A percentile compares a stretch with the other conserved stretches of the same genome.
Evolutionary conservation across 2,797 vertebrate species (phyloP).

Genomic region (Sitta carolinensis): DNA sequence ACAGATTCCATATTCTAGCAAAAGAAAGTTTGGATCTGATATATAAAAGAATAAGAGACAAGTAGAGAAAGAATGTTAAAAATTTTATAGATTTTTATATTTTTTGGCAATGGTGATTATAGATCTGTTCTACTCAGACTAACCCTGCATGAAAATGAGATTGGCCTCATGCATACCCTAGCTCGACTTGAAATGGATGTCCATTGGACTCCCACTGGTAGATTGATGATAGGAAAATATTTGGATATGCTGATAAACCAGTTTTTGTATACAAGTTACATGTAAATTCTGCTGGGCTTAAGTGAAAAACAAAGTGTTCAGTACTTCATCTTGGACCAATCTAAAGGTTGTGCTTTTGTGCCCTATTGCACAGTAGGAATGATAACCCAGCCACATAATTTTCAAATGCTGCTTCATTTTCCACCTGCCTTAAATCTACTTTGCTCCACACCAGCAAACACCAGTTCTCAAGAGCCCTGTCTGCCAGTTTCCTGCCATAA

Average conservation of each 20-base stretch:
- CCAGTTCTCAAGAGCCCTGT: neutral
- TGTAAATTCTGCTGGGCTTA: neutral
- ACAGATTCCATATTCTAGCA: neutral
- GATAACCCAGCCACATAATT: neutral
- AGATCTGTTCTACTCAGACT: neutral
- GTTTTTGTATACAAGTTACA: neutral
- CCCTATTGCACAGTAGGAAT: neutral
- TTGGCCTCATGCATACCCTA: neutral
- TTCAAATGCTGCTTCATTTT: neutral
- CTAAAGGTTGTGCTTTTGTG: neutral
- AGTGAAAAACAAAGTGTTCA: constrained; percentile 2
- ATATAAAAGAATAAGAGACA: neutral
- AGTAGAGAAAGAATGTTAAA: neutral
- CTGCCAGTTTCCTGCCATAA: constrained; percentile 27
- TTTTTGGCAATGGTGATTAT: neutral
- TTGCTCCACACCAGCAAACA: neutral
- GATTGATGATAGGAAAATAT: neutral
- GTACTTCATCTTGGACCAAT: neutral
- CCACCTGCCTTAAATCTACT: constrained; percentile 43
- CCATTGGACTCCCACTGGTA: neutral
- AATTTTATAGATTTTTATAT: neutral
- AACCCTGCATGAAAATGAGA: neutral
- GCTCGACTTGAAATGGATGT: neutral
- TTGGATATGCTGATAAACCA: neutral
- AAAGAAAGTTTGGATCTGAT: neutral